phyloP scores from a whole-genome alignment of 2,888 invertebrate species.

The Rotaria magnacalcarata region DNA sequence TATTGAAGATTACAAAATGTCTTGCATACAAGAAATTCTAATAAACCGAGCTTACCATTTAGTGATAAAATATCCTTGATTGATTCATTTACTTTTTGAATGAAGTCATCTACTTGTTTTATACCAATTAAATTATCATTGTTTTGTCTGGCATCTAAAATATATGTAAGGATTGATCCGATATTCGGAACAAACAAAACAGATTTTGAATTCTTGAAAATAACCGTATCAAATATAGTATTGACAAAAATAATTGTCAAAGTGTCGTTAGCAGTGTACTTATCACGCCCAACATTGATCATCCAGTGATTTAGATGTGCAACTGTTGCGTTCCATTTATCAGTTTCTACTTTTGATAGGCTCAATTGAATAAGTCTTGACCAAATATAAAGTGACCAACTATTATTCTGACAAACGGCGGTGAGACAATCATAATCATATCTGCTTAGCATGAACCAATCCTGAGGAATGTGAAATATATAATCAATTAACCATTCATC shows the following conservation, averaged over 20 bases:
- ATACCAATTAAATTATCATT: not conserved
- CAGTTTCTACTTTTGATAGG: not conserved
- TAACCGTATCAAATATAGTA: not conserved
- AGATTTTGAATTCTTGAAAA: not conserved
- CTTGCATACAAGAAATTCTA: too few species aligned
- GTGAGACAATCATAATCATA: not conserved
- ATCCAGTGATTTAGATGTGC: not conserved
- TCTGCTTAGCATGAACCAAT: not conserved
- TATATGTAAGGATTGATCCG: not conserved
- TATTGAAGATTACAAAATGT: too few species aligned
- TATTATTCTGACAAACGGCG: not conserved
- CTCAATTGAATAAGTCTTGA: not conserved
- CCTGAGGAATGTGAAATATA: not conserved
- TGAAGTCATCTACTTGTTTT: not conserved
- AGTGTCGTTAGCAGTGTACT: not conserved
- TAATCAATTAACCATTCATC: not conserved
- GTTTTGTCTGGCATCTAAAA: not conserved
- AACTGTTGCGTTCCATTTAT: not conserved
- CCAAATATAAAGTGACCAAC: not conserved
- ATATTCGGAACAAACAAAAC: not conserved
- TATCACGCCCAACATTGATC: not conserved
- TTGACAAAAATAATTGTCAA: not conserved
- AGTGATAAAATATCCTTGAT: not conserved
- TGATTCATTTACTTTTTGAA: not conserved
- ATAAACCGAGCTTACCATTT: not conserved